Percentiles rank a stretch among this genome's conserved stretches.
Conservation (phyloP, 1,140 invertebrate species). For the Dreissena polymorpha region DNA sequence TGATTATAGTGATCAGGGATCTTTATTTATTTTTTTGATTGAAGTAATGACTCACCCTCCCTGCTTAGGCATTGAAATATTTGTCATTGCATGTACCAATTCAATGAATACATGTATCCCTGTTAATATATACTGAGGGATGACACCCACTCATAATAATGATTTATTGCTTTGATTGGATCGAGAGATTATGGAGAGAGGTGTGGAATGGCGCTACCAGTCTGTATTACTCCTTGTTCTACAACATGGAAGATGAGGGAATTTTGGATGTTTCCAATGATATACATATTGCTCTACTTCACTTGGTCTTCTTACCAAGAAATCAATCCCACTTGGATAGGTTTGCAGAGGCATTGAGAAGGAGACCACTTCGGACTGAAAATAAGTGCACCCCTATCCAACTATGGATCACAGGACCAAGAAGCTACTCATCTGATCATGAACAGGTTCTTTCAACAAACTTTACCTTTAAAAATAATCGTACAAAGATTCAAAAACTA, state of each 20-base stretch:
- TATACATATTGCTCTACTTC: too few relatives aligned
- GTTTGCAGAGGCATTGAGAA: slow-evolving; percentile 45
- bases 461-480: neutral
- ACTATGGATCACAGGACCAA: neutral
- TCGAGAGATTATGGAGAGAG: slow-evolving; percentile 63
- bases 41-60: too few relatives aligned
- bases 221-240: too few relatives aligned
- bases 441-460: neutral
- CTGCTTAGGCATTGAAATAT: neutral
- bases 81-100: neutral
- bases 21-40: neutral
- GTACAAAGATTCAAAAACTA: neutral
- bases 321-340: slow-evolving; percentile 46
- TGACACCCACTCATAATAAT: neutral
- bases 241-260: too few relatives aligned
- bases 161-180: slow-evolving; percentile 28
- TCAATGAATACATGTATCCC: neutral
- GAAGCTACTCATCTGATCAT: neutral
- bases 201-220: slow-evolving; percentile 39
- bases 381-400: slow-evolving; percentile 33
- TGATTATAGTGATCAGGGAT: neutral
- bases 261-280: too few relatives aligned
- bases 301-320: slow-evolving; percentile 47
- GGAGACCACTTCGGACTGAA: slow-evolving; percentile 47
- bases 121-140: neutral